A percentile compares a stretch with the other conserved stretches of the same genome.
Evolutionary conservation across 2,113 vertebrate species (phyloP).

Genomic region (Ceuthmochares aereus): DNA sequence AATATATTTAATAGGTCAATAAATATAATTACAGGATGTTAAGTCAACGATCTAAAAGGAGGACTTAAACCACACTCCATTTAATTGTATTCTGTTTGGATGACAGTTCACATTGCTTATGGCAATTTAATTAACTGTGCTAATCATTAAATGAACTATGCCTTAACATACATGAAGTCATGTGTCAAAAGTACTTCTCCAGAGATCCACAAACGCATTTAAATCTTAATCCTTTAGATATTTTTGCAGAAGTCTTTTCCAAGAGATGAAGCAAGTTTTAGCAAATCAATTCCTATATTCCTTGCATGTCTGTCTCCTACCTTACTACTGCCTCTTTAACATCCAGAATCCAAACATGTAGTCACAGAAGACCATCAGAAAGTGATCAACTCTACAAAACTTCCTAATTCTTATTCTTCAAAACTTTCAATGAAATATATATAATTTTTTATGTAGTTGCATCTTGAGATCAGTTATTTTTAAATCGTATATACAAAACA

Average conservation of each 20-base stretch:
- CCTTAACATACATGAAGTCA: background rate
- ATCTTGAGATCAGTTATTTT: background rate
- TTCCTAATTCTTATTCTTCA: background rate
- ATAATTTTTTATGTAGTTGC: background rate
- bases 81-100: conserved; percentile 14
- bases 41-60: background rate
- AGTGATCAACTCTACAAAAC: background rate
- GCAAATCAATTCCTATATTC: background rate
- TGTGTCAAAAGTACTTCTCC: background rate
- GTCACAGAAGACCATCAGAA: background rate
- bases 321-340: background rate
- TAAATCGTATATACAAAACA: background rate
- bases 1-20: background rate
- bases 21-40: background rate
- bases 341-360: background rate
- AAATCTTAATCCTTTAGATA: background rate
- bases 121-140: conserved; percentile 23
- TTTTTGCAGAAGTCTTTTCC: background rate
- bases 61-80: background rate
- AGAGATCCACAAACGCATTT: background rate
- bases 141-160: conserved; percentile 29
- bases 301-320: background rate
- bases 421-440: background rate
- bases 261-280: background rate
- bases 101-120: background rate